Base-by-base conservation (phyloP, 2,888 invertebrate genomes). In the Tachystola acroxantha region DNA sequence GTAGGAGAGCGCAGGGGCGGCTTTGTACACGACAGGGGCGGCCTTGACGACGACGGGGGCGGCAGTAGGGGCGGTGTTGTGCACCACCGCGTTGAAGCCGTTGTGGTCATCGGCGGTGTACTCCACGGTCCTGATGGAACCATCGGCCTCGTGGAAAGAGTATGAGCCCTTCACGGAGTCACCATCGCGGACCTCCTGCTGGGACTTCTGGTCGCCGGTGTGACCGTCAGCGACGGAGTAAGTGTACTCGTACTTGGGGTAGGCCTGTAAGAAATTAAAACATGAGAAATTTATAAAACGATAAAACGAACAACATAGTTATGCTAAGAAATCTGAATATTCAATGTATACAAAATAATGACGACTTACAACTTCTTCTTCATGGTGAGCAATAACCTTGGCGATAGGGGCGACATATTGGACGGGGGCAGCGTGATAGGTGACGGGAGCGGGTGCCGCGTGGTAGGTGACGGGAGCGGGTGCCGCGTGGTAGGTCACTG, bases 181-280 rank as follows among this genome's bases (percentile, higher is more conserved):
- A 30, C 88, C 88, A 46, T 86, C 85, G 38, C 76, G 70, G 42
- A 55, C 50, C 54, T 88, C 88, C 47, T 85, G 82, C 59, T 86
- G 86, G 45, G 71, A 68, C 66, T 88, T 87, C 63, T 79, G 67
- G 68, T 88, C 88, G 28, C 86, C 86, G 57, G 87, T 82, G 60
- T 82, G 79, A 9, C 71, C 67, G 57, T 88, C 88, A 44, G 78
- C 68, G 1, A 88, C 87, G 29, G 82, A 81, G 67, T 88, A 88
- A 39, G 72, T 70, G 70, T 70, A 84, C 48, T 76, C 67, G 55
- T 70, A 72, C 45, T 63, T 64, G 36, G 71, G 71, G 57, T 66
- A 46, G 3, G 69, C 57, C 63, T 69, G 40, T 9, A 41, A 48
- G 4, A 48, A 20, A 20, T 10, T 20, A 10, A 27, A 3, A 16